Evolutionary conservation across 2,797 vertebrate genomes (phyloP), one percentile per base, ranked within the genome.

Genomic region (Alosa sapidissima): DNA sequence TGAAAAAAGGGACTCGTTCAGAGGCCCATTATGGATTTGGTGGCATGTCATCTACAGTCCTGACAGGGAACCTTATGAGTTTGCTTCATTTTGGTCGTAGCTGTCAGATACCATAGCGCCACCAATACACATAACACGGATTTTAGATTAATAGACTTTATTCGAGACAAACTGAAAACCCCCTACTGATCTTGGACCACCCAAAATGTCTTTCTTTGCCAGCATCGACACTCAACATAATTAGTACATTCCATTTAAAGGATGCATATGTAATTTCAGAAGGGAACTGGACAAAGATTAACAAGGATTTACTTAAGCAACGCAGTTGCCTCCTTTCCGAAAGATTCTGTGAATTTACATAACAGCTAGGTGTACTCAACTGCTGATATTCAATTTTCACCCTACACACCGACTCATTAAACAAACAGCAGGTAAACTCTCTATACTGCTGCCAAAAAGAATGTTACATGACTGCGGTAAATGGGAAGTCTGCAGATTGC

Each of bases 141-240:
- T 72, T 36, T 72, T 41, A 36, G 65, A 72, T 36, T 41, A 72
- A 72, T 36, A 19, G 3, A 72, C 72, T 78, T 78, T 78, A 78
- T 78, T 78, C 6, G 5, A 78, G 41, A 47, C 72, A 78, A 78
- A 78, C 19, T 19, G 13, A 19, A 16, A 78, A 16, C 16, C 72
- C 72, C 14, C 11, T 9, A 72, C 41, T 36, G 28, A 28, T 19
- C 36, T 7, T 41, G 36, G 4, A 19, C 68, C 14, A 19, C 13
- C 33, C 33, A 75, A 45, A 45, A 75, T 75, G 4, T 13, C 7
- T 8, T 78, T 78, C 72, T 78, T 47, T 78, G 1, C 6, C 3
- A 78, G 36, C 41, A 36, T 45, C 14, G 14, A 33, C 33, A 3
- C 13, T 16, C 36, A 75, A 75, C 68, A 75, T 45, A 75, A 45